Conservation (phyloP, 2,888 invertebrate genomes). For the Tortricodes alternella region DNA sequence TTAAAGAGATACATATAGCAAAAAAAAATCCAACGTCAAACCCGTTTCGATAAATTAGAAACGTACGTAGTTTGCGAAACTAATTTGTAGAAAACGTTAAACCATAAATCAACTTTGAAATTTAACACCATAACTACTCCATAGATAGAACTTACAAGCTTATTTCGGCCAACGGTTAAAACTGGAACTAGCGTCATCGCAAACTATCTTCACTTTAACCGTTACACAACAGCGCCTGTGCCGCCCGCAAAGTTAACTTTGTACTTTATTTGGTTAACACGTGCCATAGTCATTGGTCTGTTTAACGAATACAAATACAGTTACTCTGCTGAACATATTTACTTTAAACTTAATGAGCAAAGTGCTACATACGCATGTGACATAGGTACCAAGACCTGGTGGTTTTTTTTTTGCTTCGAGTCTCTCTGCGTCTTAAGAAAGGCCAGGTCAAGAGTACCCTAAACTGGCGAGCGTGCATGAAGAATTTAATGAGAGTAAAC, state of each 20-base stretch:
- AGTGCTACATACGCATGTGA: constrained; percentile 38
- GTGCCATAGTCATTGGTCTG: constrained; percentile 8
- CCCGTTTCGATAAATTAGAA: no score
- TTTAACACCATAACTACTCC: background rate
- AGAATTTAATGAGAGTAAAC: no score
- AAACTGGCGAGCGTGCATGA: no score
- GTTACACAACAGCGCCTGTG: background rate
- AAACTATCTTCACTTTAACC: background rate
- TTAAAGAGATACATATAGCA: no score
- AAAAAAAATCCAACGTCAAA: no score
- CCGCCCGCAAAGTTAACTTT: background rate
- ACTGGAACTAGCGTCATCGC: background rate
- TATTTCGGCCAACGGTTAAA: background rate
- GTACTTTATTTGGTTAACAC: background rate
- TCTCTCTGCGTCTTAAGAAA: no score
- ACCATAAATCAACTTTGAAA: background rate
- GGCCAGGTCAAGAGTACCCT: no score
- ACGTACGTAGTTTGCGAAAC: no score
- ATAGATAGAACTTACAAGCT: background rate
- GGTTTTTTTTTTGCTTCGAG: background rate
- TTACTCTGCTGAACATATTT: constrained; percentile 37
- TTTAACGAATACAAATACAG: constrained; percentile 30
- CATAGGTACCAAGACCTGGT: background rate
- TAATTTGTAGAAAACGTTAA: no score
- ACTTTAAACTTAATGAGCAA: constrained; percentile 40